Evolutionary conservation across 1,140 invertebrate genomes (phyloP), one percentile per base, ranked within the genome.

Genomic region (Drosophila tsacasi): DNA sequence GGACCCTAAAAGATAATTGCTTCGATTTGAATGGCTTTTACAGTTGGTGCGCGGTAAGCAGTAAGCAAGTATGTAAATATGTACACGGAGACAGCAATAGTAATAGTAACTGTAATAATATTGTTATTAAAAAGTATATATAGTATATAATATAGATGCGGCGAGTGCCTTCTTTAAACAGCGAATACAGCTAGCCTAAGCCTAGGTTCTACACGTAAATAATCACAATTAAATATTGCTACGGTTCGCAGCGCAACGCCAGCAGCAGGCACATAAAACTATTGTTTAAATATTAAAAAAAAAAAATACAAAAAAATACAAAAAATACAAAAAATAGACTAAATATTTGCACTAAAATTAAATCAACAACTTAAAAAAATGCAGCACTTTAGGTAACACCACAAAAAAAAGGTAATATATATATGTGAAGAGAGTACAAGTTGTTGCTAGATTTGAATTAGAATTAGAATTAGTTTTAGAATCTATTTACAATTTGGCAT

Each of bases 171-270:
- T 63, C 69, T 19, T 21, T 8, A 37, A 55, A 55, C 54, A 30
- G 37, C 60, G 64, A 42, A 35, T 64, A 64, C 44, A 66, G 19
- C 37, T 42, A 30, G 19, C 27, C 49, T 66, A 32, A 32, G 63
- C 39, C 58, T 66, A 54, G 15, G 23, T 46, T 46, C 63, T 85
- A 84, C 69, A 66, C 73, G 66, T 83, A 87, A 61, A 71, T 89
- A 87, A 87, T 87, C 84, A 89, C 84, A 89, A 89, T 78, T 81
- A 90, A 81, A 89, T 84, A 89, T 90, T 89, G 84, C 84, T 78
- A 83, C 73, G 61, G 62, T 66, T 65, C 74, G 52, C 83, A 84
- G 62, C 68, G 59, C 76, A 75, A 69, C 68, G 67, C 42, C 77
- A 71, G 42, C 82, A 78, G 61, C 68, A 59, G 49, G 61, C 64